Evolutionary conservation across 2,888 invertebrate genomes (phyloP), one percentile per base, ranked within the genome.

Genomic region (Zaprionus bogoriensis): DNA sequence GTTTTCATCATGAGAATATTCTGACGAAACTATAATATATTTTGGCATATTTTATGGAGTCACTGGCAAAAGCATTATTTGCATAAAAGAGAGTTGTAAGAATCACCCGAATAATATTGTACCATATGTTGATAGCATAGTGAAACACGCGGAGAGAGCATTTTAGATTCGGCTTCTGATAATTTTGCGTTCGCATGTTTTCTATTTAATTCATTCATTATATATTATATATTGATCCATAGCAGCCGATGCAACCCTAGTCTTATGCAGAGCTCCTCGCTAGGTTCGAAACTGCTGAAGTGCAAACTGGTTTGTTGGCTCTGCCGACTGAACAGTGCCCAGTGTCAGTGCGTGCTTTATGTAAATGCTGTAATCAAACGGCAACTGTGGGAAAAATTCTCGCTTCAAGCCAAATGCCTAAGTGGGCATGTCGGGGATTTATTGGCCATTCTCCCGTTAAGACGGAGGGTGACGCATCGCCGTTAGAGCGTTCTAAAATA

Each of bases 391-490:
- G 67, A 74, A 81, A 72, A 67, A 64, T 54, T 51, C 20, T 36
- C 30, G 70, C 61, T 65, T 70, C 78, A 86, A 85, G 74, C 74
- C 83, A 87, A 74, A 77, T 74, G 71, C 64, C 72, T 79, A 77
- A 77, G 74, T 87, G 69, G 81, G 67, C 42, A 45, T 59, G 55
- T 47, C 36, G 54, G 65, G 68, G 52, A 75, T 71, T 68, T 63
- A 61, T 61, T 55, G 48, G 54, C 30, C 41, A 58, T n/a, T 12
- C 25, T 41, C 22, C 25, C 14, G n/a, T 20, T 20, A 20, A 41
- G n/a, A n/a, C n/a, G n/a, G n/a, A n/a, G n/a, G n/a, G n/a, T n/a
- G n/a, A n/a, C n/a, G n/a, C n/a, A 41, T 20, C 22, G 41, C 41
- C 25, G 42, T 25, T 25, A 23, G n/a, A 25, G 12, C 25, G 14